A percentile compares a stretch with the other conserved stretches of the same genome.
Conservation (phyloP, 35 echinoderm and acorn worm species). For the Nesometra sesokonis region DNA sequence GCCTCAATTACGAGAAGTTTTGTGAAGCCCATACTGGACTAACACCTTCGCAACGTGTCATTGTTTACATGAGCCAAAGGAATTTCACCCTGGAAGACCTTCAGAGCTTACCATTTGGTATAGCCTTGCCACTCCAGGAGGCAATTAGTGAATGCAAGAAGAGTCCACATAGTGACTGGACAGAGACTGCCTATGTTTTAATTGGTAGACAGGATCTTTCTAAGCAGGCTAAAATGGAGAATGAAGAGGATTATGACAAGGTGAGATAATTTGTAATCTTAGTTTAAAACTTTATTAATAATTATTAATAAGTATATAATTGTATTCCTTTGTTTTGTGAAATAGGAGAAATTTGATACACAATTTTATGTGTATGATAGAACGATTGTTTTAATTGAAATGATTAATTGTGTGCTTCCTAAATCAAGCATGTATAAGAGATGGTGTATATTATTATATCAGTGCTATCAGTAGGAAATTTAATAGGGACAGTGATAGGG, state of each 20-base stretch:
- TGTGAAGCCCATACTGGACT: constrained; percentile 20
- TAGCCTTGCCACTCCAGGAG: constrained; percentile 69
- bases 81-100: constrained; percentile 49
- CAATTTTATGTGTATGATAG: too few relatives aligned
- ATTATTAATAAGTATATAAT: too few relatives aligned
- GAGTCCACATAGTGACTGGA: constrained; percentile 66
- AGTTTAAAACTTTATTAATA: too few relatives aligned
- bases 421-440: too few relatives aligned
- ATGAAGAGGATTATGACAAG: not conserved
- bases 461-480: too few relatives aligned
- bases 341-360: too few relatives aligned
- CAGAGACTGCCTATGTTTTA: constrained; percentile 69
- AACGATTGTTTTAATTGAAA: too few relatives aligned
- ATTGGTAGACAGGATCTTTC: constrained; percentile 79
- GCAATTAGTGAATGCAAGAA: constrained; percentile 55
- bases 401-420: too few relatives aligned
- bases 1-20: not conserved
- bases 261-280: not conserved
- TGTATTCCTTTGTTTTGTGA: too few relatives aligned
- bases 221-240: constrained; percentile 41
- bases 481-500: too few relatives aligned
- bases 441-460: too few relatives aligned
- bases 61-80: constrained; percentile 71
- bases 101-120: constrained; percentile 37
- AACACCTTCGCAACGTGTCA: constrained; percentile 24